phyloP scores from a whole-genome alignment of 2,797 vertebrate genomes.

The Enteromius mattozi region DNA sequence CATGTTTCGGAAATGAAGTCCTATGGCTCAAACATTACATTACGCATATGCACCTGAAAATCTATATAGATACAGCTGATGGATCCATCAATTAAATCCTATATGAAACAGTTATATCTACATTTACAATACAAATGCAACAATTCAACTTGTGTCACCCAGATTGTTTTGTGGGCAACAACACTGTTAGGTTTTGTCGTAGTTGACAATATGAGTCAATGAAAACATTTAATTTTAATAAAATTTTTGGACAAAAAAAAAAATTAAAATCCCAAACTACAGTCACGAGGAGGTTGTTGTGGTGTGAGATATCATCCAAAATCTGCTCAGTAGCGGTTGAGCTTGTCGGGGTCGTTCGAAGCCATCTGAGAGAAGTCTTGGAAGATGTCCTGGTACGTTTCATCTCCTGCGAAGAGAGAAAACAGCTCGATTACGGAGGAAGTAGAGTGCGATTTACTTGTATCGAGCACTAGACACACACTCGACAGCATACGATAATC shows the following conservation, averaged over 20 bases:
- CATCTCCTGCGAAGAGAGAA: slow-evolving; percentile 83
- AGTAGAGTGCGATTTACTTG: background rate
- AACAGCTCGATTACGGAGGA: background rate
- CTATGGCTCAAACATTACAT: slow-evolving; percentile 5
- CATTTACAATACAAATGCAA: background rate
- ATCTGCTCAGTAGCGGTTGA: slow-evolving; percentile 87
- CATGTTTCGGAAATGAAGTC: background rate
- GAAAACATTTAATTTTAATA: background rate
- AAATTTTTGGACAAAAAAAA: background rate
- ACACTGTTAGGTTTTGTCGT: too few species aligned
- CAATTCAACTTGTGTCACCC: background rate
- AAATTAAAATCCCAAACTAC: background rate
- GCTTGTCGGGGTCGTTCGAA: slow-evolving; percentile 94
- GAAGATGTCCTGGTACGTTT: slow-evolving; percentile 98
- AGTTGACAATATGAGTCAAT: too few species aligned
- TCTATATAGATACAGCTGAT: background rate
- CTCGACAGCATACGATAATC: background rate
- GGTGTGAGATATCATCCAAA: background rate
- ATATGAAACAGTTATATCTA: background rate
- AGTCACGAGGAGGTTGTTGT: background rate
- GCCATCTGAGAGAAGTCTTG: slow-evolving; percentile 99
- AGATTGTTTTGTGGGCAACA: background rate
- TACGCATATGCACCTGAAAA: background rate
- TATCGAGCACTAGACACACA: background rate
- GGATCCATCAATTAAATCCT: background rate